Evolutionary conservation across 2,113 vertebrate genomes (phyloP).

Genomic region (Euleptes europaea): DNA sequence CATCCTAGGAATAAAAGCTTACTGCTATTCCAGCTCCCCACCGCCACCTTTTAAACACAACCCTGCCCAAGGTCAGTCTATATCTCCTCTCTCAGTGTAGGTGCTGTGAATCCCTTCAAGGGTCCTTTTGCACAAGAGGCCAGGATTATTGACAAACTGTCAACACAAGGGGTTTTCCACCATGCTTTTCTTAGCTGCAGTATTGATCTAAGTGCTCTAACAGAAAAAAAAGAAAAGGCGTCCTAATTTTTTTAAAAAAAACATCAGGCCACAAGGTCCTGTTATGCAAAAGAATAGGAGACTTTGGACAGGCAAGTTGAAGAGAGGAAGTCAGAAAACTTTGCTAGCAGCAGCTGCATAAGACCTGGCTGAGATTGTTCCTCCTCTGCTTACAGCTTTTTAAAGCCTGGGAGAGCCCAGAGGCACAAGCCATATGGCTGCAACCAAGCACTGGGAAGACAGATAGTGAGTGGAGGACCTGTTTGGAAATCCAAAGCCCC

Average conservation of each 20-base stretch:
- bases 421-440: too few relatives aligned
- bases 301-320: slow-evolving; percentile 13
- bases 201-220: slow-evolving; percentile 51
- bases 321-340: slow-evolving; percentile 5
- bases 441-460: too few relatives aligned
- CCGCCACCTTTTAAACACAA: not conserved
- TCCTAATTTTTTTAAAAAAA: slow-evolving; percentile 42
- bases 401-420: too few relatives aligned
- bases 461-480: too few relatives aligned
- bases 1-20: slow-evolving; percentile 41
- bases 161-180: slow-evolving; percentile 49
- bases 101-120: not conserved
- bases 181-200: slow-evolving; percentile 38
- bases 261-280: slow-evolving; percentile 22
- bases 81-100: slow-evolving; percentile 18
- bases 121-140: slow-evolving; percentile 40
- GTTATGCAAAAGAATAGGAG: slow-evolving; percentile 23
- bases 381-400: too few relatives aligned
- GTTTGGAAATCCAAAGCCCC: too few relatives aligned
- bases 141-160: slow-evolving; percentile 49
- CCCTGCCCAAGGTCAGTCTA: slow-evolving; percentile 4
- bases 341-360: too few relatives aligned
- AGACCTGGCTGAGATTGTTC: too few relatives aligned
- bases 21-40: slow-evolving; percentile 17
- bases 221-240: slow-evolving; percentile 39